Evolutionary conservation across 2,113 vertebrate species (phyloP).

Genomic region (Piprites chloris): DNA sequence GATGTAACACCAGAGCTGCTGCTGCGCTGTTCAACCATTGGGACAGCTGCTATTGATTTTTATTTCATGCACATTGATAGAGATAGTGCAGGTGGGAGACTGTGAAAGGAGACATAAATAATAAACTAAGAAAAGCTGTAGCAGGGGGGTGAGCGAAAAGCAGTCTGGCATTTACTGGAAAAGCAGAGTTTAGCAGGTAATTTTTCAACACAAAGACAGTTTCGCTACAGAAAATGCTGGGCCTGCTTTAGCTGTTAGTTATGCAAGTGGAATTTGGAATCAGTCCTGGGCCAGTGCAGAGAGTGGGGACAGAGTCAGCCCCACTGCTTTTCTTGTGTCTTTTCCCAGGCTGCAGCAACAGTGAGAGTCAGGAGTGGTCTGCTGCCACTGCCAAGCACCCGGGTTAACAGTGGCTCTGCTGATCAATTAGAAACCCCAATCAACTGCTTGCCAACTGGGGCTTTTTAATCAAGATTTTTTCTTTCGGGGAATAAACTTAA

Average conservation of each 20-base stretch:
- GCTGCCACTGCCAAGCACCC: background rate
- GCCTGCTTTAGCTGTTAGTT: slow-evolving; percentile 16
- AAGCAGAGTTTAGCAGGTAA: background rate
- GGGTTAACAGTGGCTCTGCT: background rate
- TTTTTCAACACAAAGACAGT: slow-evolving; percentile 14
- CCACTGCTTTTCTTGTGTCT: background rate
- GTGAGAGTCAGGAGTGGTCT: background rate
- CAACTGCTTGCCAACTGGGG: background rate
- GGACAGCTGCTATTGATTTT: slow-evolving; percentile 34
- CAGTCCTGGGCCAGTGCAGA: background rate
- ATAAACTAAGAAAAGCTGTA: slow-evolving; percentile 1
- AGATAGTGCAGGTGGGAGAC: slow-evolving; percentile 19
- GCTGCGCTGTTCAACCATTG: rapidly evolving
- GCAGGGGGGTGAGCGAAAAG: background rate
- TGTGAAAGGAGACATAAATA: slow-evolving; percentile 21
- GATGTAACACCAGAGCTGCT: background rate
- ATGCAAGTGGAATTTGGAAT: background rate
- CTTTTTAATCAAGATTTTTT: background rate
- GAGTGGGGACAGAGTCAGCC: background rate
- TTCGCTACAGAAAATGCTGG: background rate
- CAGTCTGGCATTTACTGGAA: slow-evolving; percentile 25
- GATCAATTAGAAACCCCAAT: background rate
- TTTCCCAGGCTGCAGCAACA: rapidly evolving
- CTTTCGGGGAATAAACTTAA: background rate
- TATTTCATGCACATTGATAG: background rate